These are phyloP conservation scores for Peromyscus nudipes DNA, from an alignment of 2,797 vertebrate species.

Conservation along the genomic window DNA sequence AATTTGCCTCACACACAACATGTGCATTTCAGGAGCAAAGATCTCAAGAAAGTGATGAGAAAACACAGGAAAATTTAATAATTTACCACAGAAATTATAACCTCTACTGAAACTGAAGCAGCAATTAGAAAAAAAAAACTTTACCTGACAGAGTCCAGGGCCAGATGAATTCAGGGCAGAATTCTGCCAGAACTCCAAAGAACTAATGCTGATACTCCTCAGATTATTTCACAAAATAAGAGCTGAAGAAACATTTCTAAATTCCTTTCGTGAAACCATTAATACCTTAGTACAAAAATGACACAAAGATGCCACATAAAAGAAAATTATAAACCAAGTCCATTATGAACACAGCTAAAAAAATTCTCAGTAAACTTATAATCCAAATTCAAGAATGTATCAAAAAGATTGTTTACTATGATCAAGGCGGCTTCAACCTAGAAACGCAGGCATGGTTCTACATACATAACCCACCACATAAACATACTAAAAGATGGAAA, in stretches of 20 bases:
- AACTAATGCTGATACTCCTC: neutral
- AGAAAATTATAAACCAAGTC: neutral
- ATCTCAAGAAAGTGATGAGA: neutral
- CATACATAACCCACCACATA: neutral
- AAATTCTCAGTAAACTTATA: neutral
- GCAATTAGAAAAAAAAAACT: neutral
- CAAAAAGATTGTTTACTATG: neutral
- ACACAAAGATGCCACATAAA: neutral
- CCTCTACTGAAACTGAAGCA: neutral
- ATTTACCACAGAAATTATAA: neutral
- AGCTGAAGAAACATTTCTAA: neutral
- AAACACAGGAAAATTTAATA: neutral
- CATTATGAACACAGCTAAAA: neutral
- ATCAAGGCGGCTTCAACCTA: neutral
- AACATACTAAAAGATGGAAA: neutral
- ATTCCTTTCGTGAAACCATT: neutral
- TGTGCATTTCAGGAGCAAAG: neutral
- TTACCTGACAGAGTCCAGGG: neutral
- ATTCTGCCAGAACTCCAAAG: neutral
- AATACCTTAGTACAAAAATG: neutral
- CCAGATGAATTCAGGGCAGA: neutral
- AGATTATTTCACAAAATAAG: neutral
- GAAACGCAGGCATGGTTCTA: neutral
- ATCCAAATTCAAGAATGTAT: neutral
- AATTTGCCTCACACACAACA: neutral